phyloP scores from a whole-genome alignment of 2,888 invertebrate species.

The Beris chalybata region DNA sequence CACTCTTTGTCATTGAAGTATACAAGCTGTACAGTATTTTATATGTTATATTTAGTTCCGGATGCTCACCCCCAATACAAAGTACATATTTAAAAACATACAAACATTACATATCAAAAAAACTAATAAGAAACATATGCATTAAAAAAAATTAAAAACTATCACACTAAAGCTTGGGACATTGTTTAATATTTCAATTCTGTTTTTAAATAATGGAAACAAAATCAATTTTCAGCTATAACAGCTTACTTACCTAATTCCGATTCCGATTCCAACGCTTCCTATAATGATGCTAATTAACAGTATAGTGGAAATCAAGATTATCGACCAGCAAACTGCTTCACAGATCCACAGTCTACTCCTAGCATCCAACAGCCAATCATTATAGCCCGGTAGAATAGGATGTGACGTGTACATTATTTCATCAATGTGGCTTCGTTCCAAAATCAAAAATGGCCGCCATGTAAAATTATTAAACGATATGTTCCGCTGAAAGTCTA shows the following conservation, averaged over 20 bases:
- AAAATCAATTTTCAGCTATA: neutral
- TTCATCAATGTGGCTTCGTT: constrained; percentile 48
- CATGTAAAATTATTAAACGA: constrained; percentile 46
- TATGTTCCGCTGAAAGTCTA: constrained; percentile 46
- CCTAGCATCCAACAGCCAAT: constrained; percentile 53
- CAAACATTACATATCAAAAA: too few relatives aligned
- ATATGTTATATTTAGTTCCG: too few relatives aligned
- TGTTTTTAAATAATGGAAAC: too few relatives aligned
- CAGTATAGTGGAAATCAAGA: constrained; percentile 49
- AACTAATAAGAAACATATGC: too few relatives aligned
- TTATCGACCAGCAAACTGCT: constrained; percentile 53
- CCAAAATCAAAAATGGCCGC: constrained; percentile 55
- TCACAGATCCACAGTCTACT: constrained; percentile 52
- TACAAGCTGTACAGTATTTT: too few relatives aligned
- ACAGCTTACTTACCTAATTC: constrained; percentile 49
- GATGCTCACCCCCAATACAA: too few relatives aligned
- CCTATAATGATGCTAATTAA: constrained; percentile 50
- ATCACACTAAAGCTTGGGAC: too few relatives aligned
- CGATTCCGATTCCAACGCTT: constrained; percentile 53
- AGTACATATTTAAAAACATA: too few relatives aligned
- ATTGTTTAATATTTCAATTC: too few relatives aligned
- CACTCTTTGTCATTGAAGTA: too few relatives aligned
- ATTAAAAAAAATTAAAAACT: too few relatives aligned
- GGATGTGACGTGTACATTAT: constrained; percentile 53
- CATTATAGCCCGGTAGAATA: constrained; percentile 53